A percentile compares a stretch with the other conserved stretches of the same genome.
phyloP scores from a whole-genome alignment of 2,888 invertebrate genomes.

The Tachina grossa region DNA sequence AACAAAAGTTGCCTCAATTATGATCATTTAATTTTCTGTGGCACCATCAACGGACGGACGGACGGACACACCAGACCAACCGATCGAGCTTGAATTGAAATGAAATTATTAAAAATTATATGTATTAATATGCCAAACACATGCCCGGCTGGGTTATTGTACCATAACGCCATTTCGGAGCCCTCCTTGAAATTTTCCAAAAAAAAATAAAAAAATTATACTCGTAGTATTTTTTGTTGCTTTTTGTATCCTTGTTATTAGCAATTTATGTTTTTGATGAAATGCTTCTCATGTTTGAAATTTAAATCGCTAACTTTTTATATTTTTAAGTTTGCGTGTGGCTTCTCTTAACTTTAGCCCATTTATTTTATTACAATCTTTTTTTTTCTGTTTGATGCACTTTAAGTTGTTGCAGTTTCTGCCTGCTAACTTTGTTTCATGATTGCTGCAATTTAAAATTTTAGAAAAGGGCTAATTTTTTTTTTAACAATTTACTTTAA shows the following conservation, averaged over 20 bases:
- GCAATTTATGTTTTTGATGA: slow-evolving; percentile 35
- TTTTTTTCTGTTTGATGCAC: background rate
- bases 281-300: slow-evolving; percentile 33
- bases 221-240: background rate
- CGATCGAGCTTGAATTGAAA: slow-evolving; percentile 29
- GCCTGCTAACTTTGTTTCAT: slow-evolving; percentile 10
- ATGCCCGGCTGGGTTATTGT: slow-evolving; percentile 67
- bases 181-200: slow-evolving; percentile 63
- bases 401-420: background rate
- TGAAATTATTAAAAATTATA: slow-evolving; percentile 47
- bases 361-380: slow-evolving; percentile 20
- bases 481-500: slow-evolving; percentile 25
- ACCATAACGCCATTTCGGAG: slow-evolving; percentile 69
- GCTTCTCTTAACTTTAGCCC: slow-evolving; percentile 18
- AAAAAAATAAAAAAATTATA: no score
- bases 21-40: slow-evolving; percentile 69
- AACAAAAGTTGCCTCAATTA: slow-evolving; percentile 66
- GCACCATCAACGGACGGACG: slow-evolving; percentile 16
- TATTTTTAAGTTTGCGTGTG: slow-evolving; percentile 63
- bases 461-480: slow-evolving; percentile 24
- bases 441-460: slow-evolving; percentile 13
- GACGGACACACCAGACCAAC: slow-evolving; percentile 11
- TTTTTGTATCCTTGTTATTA: slow-evolving; percentile 49
- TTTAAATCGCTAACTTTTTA: slow-evolving; percentile 26
- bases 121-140: slow-evolving; percentile 64